Evolutionary conservation across 1,140 invertebrate species (phyloP).

Genomic region (Oreohelix idahoensis): DNA sequence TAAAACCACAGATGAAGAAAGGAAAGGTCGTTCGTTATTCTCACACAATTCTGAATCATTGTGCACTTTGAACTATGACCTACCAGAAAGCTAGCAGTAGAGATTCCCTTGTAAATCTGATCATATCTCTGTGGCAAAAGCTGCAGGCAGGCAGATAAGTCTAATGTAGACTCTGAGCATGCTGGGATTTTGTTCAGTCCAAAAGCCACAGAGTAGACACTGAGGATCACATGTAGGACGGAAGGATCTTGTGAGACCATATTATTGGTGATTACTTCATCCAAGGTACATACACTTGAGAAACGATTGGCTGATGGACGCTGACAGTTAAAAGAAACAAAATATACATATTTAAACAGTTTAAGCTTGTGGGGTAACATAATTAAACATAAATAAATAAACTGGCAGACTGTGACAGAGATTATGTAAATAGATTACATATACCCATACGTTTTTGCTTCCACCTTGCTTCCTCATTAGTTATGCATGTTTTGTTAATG

Average conservation of each 20-base stretch:
- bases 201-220: constrained; percentile 71
- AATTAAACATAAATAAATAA: no score
- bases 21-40: no score
- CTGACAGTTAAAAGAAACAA: no score
- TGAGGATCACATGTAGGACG: constrained; percentile 72
- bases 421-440: no score
- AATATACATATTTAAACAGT: no score
- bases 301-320: not conserved
- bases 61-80: not conserved
- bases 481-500: no score
- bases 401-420: no score
- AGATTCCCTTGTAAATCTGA: constrained; percentile 64
- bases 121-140: constrained; percentile 49
- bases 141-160: constrained; percentile 59
- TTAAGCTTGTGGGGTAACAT: no score
- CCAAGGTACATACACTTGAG: constrained; percentile 57
- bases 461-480: no score
- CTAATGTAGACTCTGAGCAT: constrained; percentile 54
- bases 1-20: no score
- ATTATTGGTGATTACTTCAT: constrained; percentile 61
- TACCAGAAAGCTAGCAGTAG: constrained; percentile 46
- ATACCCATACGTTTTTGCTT: no score
- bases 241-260: constrained; percentile 67
- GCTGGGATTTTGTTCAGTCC: constrained; percentile 68
- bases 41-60: no score